Percentiles rank a stretch among this genome's conserved stretches.
These are phyloP conservation scores for Agrochola lota DNA, from an alignment of 2,888 invertebrate genomes.

Conservation along the genomic window DNA sequence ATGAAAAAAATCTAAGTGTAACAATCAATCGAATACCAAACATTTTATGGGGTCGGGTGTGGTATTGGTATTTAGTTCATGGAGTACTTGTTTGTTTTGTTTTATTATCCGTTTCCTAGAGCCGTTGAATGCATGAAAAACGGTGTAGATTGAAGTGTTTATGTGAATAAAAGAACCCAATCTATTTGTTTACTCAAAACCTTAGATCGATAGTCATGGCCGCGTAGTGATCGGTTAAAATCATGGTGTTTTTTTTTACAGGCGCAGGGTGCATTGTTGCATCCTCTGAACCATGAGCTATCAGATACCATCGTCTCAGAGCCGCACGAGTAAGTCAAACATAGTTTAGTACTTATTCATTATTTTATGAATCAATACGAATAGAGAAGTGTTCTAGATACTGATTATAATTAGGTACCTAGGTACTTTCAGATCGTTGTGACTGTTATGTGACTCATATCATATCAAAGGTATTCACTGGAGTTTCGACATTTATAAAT, in stretches of 20 bases:
- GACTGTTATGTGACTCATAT: conserved; percentile 77
- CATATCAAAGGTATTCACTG: conserved; percentile 71
- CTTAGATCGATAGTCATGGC: conserved; percentile 76
- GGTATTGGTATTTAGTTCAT: conserved; percentile 89
- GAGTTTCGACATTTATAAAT: conserved; percentile 29
- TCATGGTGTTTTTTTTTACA: conserved; percentile 82
- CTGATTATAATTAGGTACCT: conserved; percentile 51
- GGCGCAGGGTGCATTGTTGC: conserved; percentile 91
- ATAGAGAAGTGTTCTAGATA: conserved; percentile 44
- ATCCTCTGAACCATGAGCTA: conserved; percentile 95
- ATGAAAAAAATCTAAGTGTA: conserved; percentile 15
- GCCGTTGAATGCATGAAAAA: conserved; percentile 71
- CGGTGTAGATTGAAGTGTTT: conserved; percentile 70
- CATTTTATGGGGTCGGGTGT: conserved; percentile 77
- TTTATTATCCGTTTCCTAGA: conserved; percentile 75
- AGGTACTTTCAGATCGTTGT: conserved; percentile 54
- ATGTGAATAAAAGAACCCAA: conserved; percentile 60
- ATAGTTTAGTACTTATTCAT: neutral
- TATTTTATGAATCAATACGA: conserved; percentile 20
- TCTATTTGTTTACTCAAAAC: conserved; percentile 53
- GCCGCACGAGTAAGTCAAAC: conserved; percentile 94
- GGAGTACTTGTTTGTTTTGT: conserved; percentile 86
- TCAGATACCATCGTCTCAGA: conserved; percentile 95
- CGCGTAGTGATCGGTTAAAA: conserved; percentile 73
- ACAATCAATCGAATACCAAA: conserved; percentile 68